Evolutionary conservation across 2,888 invertebrate genomes (phyloP), one percentile per base, ranked within the genome.

Genomic region (Leucoma salicis): DNA sequence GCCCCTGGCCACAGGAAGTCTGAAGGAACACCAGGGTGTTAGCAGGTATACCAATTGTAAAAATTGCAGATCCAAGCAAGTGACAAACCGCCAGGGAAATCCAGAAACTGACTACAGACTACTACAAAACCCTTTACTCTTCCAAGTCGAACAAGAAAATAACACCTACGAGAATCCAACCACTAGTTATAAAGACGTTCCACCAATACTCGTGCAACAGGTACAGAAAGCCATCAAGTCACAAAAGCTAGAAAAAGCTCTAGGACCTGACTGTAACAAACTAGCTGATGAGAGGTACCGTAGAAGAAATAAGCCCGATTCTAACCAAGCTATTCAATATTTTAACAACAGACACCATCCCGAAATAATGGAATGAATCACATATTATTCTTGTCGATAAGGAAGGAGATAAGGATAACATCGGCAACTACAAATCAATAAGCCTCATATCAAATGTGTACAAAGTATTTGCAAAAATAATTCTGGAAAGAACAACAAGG

Each of bases 241-340:
- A n/a, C 39, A 42, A 13, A 42, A 49, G 10, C 27, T 42, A 10
- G 42, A 45, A 31, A 49, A 42, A 47, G 33, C 37, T 3, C 39
- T 39, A 6, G 39, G n/a, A n/a, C n/a, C n/a, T n/a, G n/a, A n/a
- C n/a, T n/a, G n/a, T n/a, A n/a, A n/a, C n/a, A 33, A 49, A 53
- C 13, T 48, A 56, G 28, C 31, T 50, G 2, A 32, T 55, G 12
- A 45, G 36, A 46, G 48, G 46, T 7, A 48, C 42, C 0, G 12
- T 41, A 4, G 21, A 38, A 31, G 42, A 49, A 35, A 8, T 54
- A 33, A 39, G 47, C 45, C 21, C 47, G 24, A 36, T 46, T 32
- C 33, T 49, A 29, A 43, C 47, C 14, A 39, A 42, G 14, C 0
- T 56, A 7, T 56, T 50, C n/a, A 53, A 56, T 12, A 31, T 6